Evolutionary conservation across 2,888 invertebrate genomes (phyloP).

Genomic region (Chironomus riparius): DNA sequence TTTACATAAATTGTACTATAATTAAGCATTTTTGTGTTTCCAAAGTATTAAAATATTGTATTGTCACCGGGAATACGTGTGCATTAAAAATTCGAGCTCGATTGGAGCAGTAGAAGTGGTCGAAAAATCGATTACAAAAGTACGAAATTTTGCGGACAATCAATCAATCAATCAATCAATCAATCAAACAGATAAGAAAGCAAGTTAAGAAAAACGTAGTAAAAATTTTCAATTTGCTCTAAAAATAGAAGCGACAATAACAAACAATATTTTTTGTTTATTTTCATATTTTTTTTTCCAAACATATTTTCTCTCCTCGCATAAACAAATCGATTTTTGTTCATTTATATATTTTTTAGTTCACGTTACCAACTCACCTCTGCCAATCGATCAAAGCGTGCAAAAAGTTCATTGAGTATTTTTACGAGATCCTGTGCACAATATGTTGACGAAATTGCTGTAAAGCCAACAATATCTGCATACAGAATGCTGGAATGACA

Average conservation of each 20-base stretch:
- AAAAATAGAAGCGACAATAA: background rate
- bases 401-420: conserved; percentile 91
- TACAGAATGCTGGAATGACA: conserved; percentile 74
- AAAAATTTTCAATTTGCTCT: background rate
- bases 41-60: too few relatives aligned
- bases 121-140: too few relatives aligned
- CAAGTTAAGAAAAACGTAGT: too few relatives aligned
- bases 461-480: conserved; percentile 97
- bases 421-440: conserved; percentile 92
- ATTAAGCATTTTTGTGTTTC: too few relatives aligned
- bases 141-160: too few relatives aligned
- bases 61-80: too few relatives aligned
- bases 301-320: background rate
- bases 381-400: conserved; percentile 84
- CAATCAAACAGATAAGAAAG: too few relatives aligned
- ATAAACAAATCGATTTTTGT: conserved; percentile 9
- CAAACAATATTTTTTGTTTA: background rate
- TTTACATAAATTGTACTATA: too few relatives aligned
- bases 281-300: background rate
- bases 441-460: conserved; percentile 89
- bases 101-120: too few relatives aligned
- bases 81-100: too few relatives aligned
- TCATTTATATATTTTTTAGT: background rate
- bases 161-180: too few relatives aligned
- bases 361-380: conserved; percentile 49